These are phyloP conservation scores for Nudaria mundana DNA, from an alignment of 2,888 invertebrate genomes.

Conservation along the genomic window DNA sequence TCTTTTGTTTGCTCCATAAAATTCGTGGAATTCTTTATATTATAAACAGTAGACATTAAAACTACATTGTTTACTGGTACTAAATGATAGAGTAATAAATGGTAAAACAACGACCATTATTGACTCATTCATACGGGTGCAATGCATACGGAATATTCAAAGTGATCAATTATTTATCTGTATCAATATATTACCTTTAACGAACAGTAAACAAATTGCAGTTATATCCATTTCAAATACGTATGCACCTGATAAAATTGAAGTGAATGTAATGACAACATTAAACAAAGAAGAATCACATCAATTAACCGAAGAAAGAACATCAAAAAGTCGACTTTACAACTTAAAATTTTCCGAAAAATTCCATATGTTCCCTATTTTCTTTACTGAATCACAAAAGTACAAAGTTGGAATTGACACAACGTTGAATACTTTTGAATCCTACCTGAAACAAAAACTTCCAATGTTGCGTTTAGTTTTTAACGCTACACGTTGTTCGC, in stretches of 20 bases:
- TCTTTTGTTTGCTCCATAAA: constrained; percentile 13
- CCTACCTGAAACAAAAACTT: constrained; percentile 25
- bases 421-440: constrained; percentile 31
- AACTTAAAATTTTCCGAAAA: no score
- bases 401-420: constrained; percentile 35
- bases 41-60: no score
- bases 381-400: constrained; percentile 25
- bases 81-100: not conserved
- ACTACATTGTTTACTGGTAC: no score
- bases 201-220: no score
- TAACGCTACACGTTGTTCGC: constrained; percentile 20
- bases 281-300: no score
- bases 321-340: no score
- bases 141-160: not conserved
- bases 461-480: constrained; percentile 25
- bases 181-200: no score
- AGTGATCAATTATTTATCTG: not conserved
- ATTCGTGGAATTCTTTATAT: constrained; percentile 5
- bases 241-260: no score
- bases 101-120: not conserved
- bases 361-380: no score
- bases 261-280: no score
- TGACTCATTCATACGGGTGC: not conserved
- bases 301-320: no score
- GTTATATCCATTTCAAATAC: no score